A percentile compares a stretch with the other conserved stretches of the same genome.
Conservation (phyloP, 2,113 vertebrate genomes). For the Trematocara marginatum region DNA sequence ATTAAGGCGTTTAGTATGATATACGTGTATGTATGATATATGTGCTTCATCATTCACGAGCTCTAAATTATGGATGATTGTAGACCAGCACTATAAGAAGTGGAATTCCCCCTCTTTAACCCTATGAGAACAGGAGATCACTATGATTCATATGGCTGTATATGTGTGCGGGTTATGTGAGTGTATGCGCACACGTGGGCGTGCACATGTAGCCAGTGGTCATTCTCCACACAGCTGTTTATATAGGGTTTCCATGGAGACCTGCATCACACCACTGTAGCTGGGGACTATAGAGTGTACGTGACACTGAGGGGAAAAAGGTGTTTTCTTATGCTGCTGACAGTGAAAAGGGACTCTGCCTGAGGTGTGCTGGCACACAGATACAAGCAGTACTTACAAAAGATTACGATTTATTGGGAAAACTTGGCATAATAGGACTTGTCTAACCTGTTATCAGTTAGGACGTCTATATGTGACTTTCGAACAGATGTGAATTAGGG, state of each 20-base stretch:
- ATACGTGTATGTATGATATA: background rate
- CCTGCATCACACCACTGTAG: constrained; percentile 7
- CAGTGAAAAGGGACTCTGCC: background rate
- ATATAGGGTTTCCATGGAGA: constrained; percentile 41
- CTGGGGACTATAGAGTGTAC: background rate
- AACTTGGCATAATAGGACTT: constrained; percentile 5
- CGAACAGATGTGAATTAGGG: background rate
- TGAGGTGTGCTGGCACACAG: background rate
- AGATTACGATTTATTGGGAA: background rate
- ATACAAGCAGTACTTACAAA: background rate
- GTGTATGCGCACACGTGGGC: background rate
- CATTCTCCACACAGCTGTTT: constrained; percentile 38
- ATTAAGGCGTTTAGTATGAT: background rate
- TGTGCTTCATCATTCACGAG: background rate
- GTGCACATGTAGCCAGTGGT: constrained; percentile 5
- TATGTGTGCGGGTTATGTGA: background rate
- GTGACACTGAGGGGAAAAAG: background rate
- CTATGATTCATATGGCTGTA: constrained; percentile 17
- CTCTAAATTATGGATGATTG: constrained; percentile 31
- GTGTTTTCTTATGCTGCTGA: background rate
- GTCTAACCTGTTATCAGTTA: constrained; percentile 3
- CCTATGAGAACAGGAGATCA: constrained; percentile 12
- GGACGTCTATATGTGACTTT: background rate
- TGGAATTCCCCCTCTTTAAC: constrained; percentile 61
- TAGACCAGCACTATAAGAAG: constrained; percentile 5